Evolutionary conservation across 2,797 vertebrate species (phyloP).

Genomic region (Pogoniulus pusillus): DNA sequence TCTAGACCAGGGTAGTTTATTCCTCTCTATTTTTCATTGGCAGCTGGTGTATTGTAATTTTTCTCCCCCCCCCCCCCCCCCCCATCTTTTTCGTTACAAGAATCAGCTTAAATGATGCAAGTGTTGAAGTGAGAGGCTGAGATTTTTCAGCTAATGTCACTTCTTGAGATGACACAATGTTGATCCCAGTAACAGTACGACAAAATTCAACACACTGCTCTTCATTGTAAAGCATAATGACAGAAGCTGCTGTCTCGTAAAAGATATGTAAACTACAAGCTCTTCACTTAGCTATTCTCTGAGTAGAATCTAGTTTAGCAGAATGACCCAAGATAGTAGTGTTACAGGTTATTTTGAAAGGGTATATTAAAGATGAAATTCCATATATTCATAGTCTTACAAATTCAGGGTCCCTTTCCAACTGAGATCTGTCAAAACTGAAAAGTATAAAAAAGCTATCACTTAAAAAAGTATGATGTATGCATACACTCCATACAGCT

Average conservation of each 20-base stretch:
- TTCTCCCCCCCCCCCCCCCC: no score
- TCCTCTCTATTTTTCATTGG: neutral
- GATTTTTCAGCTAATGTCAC: neutral
- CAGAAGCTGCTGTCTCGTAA: neutral
- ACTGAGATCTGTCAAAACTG: neutral
- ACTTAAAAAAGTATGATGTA: neutral
- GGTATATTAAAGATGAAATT: neutral
- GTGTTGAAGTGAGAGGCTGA: neutral
- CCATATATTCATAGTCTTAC: neutral
- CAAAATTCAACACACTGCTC: neutral
- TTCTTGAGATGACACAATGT: neutral
- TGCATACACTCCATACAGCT: neutral
- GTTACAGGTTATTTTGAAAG: neutral
- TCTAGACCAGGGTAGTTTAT: conserved; percentile 20
- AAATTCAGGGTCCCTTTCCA: neutral
- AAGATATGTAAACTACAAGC: neutral
- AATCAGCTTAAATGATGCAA: neutral
- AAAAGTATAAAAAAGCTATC: neutral
- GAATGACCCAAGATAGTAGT: neutral
- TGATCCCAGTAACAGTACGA: neutral
- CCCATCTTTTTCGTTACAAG: neutral
- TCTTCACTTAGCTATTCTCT: neutral
- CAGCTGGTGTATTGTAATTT: neutral
- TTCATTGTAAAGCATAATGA: neutral
- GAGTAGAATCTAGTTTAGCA: neutral